Percentiles rank a stretch among this genome's conserved stretches.
These are phyloP conservation scores for Crax fasciolata DNA, from an alignment of 2,797 vertebrate genomes.

Conservation along the genomic window DNA sequence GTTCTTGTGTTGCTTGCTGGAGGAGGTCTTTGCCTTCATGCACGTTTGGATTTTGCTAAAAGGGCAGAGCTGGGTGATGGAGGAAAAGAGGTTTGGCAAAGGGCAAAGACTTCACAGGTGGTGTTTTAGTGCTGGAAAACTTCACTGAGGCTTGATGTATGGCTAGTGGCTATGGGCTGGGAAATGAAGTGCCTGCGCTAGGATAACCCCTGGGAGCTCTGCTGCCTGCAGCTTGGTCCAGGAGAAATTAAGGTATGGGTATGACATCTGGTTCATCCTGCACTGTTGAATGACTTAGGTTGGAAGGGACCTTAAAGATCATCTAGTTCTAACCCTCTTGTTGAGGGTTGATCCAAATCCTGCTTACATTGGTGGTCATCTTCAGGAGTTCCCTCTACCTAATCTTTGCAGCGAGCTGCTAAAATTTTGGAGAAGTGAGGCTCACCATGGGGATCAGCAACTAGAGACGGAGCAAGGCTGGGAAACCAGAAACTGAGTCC, in stretches of 20 bases:
- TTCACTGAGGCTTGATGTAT: not conserved
- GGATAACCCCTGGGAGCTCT: not conserved
- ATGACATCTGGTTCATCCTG: not conserved
- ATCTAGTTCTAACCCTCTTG: too few relatives aligned
- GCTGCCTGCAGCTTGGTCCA: not conserved
- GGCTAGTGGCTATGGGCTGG: not conserved
- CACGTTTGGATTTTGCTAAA: not conserved
- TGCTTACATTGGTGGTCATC: accelerated
- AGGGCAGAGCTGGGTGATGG: not conserved
- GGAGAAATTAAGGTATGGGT: too few relatives aligned
- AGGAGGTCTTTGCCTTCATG: not conserved
- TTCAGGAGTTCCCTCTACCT: not conserved
- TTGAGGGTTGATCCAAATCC: not conserved
- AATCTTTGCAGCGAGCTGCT: not conserved
- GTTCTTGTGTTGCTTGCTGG: not conserved
- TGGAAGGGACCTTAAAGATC: too few relatives aligned
- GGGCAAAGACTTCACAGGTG: not conserved
- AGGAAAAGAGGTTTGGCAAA: not conserved
- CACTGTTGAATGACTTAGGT: too few relatives aligned
- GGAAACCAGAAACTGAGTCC: not conserved
- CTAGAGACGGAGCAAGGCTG: not conserved
- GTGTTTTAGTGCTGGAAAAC: not conserved
- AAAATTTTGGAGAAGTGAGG: accelerated
- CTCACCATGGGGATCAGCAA: not conserved
- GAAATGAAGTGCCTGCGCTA: not conserved